These are phyloP conservation scores for Drosophila recens DNA, from an alignment of 2,888 invertebrate species.

Conservation along the genomic window DNA sequence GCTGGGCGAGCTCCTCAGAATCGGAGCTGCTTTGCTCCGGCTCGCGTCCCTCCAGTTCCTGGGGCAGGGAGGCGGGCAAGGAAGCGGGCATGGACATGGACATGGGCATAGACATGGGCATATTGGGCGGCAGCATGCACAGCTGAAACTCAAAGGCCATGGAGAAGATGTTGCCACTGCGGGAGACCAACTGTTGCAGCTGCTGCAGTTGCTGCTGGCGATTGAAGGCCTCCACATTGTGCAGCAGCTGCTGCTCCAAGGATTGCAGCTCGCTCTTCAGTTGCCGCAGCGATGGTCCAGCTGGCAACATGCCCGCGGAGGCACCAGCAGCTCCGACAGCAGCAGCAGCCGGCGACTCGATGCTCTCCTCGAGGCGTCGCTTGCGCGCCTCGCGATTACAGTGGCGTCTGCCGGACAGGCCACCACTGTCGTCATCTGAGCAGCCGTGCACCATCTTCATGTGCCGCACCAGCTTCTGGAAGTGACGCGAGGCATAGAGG, in stretches of 20 bases:
- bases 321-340: not conserved
- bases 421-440: constrained; percentile 63
- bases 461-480: constrained; percentile 93
- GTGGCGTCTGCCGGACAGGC: constrained; percentile 83
- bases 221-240: constrained; percentile 70
- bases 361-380: constrained; percentile 82
- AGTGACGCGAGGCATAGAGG: constrained; percentile 95
- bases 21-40: constrained; percentile 66
- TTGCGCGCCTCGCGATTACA: constrained; percentile 83
- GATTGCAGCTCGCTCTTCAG: constrained; percentile 82
- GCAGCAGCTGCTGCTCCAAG: constrained; percentile 78
- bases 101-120: not conserved
- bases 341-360: constrained; percentile 17
- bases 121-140: constrained; percentile 57
- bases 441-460: constrained; percentile 91
- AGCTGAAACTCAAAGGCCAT: constrained; percentile 79
- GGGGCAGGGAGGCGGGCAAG: not conserved
- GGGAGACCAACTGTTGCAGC: constrained; percentile 50
- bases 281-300: constrained; percentile 70
- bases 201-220: constrained; percentile 77
- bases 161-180: constrained; percentile 70
- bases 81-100: not conserved
- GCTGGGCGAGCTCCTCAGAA: constrained; percentile 17
- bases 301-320: not conserved
- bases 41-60: constrained; percentile 34